Evolutionary conservation across 2,888 invertebrate genomes (phyloP), one percentile per base, ranked within the genome.

Genomic region (Amiota communis): DNA sequence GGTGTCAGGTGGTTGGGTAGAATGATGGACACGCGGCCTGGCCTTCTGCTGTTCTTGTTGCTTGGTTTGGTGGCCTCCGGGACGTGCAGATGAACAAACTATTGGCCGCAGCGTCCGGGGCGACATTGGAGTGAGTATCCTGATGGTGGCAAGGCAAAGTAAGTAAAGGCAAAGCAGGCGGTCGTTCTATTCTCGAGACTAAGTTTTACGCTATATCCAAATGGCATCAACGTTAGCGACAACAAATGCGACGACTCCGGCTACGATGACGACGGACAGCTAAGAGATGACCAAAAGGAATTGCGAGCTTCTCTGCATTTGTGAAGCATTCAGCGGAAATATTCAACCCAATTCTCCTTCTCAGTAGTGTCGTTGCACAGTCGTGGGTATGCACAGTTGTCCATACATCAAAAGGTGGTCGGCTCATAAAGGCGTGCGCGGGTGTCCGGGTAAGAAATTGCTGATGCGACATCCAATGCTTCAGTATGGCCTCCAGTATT

Each of bases 1-100:
- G 85, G 84, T 85, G 85, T 87, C 85, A 85, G 85, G 83, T 86
- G 88, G 85, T 86, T 80, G 84, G 85, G 81, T 73, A 72, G 74
- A 72, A 65, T 80, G 79, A 83, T 82, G 80, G 78, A 85, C 79
- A 81, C 77, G 70, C 61, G 63, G 69, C 48, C 51, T 67, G 65
- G 36, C 6, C 36, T 36, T 36, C 36, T 36, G 36, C 36, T 36
- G 36, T 36, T 36, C 36, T 36, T 36, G 36, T 36, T 36, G 8
- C 36, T 36, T 36, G 36, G 36, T 75, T 72, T 48, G 80, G 76
- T 79, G 82, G 77, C 78, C 79, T 77, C 70, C 74, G 67, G 20
- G 51, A 51, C 13, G 51, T 49, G 51, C 67, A 20, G 20, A 46
- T 46, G 23, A 23, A 48, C 17, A 59, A 59, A 59, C 59, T 59